Conservation (phyloP, 2,888 invertebrate species). For the Nemotelus pantherinus region DNA sequence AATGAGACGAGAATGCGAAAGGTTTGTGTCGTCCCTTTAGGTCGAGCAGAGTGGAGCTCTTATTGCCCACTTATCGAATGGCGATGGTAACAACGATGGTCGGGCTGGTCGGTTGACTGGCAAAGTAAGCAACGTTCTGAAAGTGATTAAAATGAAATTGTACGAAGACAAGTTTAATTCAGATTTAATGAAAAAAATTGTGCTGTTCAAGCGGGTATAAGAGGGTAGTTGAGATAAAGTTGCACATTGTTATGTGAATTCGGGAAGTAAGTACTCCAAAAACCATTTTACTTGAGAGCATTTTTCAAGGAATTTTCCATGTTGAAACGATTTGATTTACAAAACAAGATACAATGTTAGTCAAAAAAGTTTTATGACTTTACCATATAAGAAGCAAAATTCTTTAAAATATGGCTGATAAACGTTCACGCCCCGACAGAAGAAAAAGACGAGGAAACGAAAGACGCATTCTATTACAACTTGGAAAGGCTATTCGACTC, state of each 20-base stretch:
- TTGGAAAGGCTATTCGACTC: no score
- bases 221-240: not conserved
- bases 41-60: not conserved
- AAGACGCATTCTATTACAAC: no score
- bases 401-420: no score
- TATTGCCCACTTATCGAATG: constrained; percentile 26
- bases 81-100: not conserved
- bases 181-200: constrained; percentile 25
- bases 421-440: no score
- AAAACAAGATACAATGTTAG: no score
- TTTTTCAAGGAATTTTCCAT: no score
- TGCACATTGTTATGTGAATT: not conserved
- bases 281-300: no score
- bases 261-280: no score
- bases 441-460: no score
- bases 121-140: not conserved
- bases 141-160: constrained; percentile 31
- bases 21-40: not conserved
- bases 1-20: constrained; percentile 3
- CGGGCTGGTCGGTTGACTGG: not conserved
- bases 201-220: not conserved
- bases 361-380: no score
- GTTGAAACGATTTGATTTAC: no score
- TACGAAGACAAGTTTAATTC: constrained; percentile 3
- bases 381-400: no score